Base-by-base conservation (phyloP, 2,888 invertebrate genomes). In the Liodrosophila aerea region DNA sequence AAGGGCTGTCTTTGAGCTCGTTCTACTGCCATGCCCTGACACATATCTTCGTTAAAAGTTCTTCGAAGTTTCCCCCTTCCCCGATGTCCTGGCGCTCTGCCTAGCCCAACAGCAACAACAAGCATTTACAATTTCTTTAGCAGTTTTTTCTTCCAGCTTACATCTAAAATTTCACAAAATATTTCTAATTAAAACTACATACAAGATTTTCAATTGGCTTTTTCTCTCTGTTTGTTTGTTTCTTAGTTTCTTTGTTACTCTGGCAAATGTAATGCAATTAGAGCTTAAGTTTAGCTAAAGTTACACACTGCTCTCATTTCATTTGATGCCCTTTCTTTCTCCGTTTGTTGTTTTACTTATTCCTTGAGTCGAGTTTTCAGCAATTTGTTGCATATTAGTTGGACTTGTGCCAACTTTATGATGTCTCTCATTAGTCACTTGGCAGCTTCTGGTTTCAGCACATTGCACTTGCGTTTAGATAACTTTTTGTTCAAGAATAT, bases 31-130 rank as follows among this genome's bases (percentile, higher is more conserved):
- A 47, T 50, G 30, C 57, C 33, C 47, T 59, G 27, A 50, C 71
- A 62, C 62, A 61, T 54, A 64, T 80, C 70, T 80, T 83, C 80
- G 83, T 76, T 78, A 81, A 81, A 81, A 84, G 77, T 81, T 81
- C 50, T 64, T 46, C 64, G 69, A 81, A 81, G 58, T 84, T 77
- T 72, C 5, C 41, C 22, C 13, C 11, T 29, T 15, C 7, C 7
- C 8, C 12, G 18, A n/a, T 2, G 2, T n/a, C 15, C n/a, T 80
- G 76, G 81, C 81, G 73, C 59, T 64, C 64, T 73, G 77, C 80
- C 76, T 77, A 71, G 58, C 29, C 50, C 22, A 56, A 60, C 43
- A 64, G 46, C 52, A 53, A 53, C 36, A 36, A 41, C 27, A 56
- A 44, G 9, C 18, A 34, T 16, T 49, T 53, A 56, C 57, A 41